phyloP scores from a whole-genome alignment of 2,113 vertebrate species.

The Gyps fulvus region DNA sequence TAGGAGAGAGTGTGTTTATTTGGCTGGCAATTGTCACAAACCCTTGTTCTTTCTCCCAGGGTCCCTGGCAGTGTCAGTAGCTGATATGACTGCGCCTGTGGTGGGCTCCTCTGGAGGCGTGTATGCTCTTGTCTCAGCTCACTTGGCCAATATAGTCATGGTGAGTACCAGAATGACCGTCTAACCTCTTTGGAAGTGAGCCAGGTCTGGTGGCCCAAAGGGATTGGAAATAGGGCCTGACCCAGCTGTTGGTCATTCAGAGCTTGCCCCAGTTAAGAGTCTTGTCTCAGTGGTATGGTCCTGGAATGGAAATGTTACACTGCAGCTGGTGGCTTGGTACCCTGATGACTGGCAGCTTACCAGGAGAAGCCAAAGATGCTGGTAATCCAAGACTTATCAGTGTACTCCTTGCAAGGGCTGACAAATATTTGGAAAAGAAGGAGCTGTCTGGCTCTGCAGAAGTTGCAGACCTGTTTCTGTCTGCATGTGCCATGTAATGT shows the following conservation, averaged over 20 bases:
- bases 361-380: background rate
- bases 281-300: background rate
- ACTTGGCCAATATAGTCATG: slow-evolving; percentile 97
- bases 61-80: slow-evolving; percentile 91
- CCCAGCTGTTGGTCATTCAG: background rate
- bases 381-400: background rate
- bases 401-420: background rate
- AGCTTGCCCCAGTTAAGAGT: background rate
- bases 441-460: background rate
- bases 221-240: background rate
- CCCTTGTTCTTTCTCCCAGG: slow-evolving; percentile 71
- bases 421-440: background rate
- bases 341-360: background rate
- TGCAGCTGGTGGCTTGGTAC: background rate
- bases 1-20: background rate
- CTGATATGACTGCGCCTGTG: slow-evolving; percentile 94
- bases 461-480: background rate
- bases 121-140: slow-evolving; percentile 94
- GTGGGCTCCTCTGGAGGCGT: slow-evolving; percentile 96
- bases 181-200: background rate
- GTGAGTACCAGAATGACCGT: slow-evolving; percentile 70
- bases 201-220: background rate
- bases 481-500: background rate
- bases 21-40: background rate
- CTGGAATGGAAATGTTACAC: background rate